Conservation (phyloP, 2,113 vertebrate species). For the Tauraco erythrolophus region DNA sequence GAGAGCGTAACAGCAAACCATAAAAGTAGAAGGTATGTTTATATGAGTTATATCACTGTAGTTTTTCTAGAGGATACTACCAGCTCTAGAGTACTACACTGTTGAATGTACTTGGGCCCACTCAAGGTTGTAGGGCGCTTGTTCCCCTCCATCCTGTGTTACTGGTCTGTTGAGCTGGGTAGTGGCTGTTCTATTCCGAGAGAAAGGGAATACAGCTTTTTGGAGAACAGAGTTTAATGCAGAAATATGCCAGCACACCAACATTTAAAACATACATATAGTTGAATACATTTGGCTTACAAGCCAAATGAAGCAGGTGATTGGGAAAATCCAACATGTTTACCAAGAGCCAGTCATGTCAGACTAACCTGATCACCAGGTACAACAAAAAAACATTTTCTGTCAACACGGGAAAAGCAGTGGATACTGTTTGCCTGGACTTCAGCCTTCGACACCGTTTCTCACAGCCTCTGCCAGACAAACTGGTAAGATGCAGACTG, state of each 20-base stretch:
- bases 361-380: neutral
- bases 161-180: neutral
- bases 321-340: neutral
- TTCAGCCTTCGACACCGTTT: neutral
- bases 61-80: neutral
- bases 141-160: neutral
- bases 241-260: neutral
- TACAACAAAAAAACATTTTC: neutral
- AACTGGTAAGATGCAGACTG: neutral
- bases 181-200: neutral
- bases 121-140: neutral
- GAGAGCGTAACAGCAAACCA: neutral
- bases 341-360: neutral
- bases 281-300: neutral
- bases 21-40: constrained; percentile 25
- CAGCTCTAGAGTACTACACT: neutral
- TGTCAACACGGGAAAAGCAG: neutral
- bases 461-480: neutral
- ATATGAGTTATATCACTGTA: neutral
- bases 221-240: neutral
- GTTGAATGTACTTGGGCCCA: neutral
- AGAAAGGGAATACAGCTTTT: neutral
- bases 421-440: neutral
- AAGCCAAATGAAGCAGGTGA: neutral
- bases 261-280: neutral